Conservation (phyloP, 2,113 vertebrate species). For the Daphoenositta chrysoptera region DNA sequence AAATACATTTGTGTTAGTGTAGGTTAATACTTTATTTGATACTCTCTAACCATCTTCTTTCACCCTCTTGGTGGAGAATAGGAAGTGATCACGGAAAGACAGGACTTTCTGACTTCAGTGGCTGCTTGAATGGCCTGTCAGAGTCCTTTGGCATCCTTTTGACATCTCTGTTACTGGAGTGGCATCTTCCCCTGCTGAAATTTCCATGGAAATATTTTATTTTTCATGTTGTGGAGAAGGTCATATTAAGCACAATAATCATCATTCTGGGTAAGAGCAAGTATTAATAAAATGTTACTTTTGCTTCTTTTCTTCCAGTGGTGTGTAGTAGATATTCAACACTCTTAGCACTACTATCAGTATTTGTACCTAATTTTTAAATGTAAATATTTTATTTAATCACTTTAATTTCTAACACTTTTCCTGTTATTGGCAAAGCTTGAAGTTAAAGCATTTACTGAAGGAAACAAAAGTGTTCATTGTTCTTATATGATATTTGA, state of each 20-base stretch:
- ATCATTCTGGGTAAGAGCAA: not conserved
- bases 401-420: not conserved
- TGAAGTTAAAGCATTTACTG: not conserved
- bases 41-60: not conserved
- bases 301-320: not conserved
- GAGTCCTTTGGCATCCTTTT: not conserved
- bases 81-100: not conserved
- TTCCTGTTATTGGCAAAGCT: not conserved
- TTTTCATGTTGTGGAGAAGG: not conserved
- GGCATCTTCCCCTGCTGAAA: not conserved
- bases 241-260: not conserved
- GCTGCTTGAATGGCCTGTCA: not conserved
- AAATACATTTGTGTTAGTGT: accelerated
- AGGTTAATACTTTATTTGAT: not conserved
- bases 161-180: not conserved
- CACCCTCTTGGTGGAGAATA: not conserved
- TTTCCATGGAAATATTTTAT: not conserved
- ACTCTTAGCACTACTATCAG: not conserved
- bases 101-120: not conserved
- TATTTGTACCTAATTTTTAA: not conserved
- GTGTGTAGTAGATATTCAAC: not conserved
- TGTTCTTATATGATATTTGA: not conserved
- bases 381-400: not conserved
- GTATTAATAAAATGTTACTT: not conserved
- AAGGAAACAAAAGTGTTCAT: not conserved